phyloP scores from a whole-genome alignment of 35 echinoderm and acorn worm species.

The Lytechinus pictus region DNA sequence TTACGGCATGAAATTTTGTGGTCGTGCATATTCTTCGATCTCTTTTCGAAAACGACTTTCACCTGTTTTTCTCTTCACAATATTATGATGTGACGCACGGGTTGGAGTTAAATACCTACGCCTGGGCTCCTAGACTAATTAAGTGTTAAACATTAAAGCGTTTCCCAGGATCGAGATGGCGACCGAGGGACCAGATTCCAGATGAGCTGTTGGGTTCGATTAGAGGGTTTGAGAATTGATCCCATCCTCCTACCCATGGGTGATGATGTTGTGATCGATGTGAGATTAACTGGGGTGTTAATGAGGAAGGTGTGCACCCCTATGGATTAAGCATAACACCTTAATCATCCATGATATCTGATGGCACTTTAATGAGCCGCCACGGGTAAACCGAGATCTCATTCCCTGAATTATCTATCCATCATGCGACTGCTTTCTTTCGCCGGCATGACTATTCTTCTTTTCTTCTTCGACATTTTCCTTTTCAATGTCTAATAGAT shows the following conservation, averaged over 20 bases:
- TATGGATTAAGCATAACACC: background rate
- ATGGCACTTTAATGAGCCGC: slow-evolving; percentile 9
- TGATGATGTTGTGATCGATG: background rate
- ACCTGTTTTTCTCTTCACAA: slow-evolving; percentile 1
- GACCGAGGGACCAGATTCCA: too few relatives aligned
- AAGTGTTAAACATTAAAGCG: background rate
- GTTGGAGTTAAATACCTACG: background rate
- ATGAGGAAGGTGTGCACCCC: background rate
- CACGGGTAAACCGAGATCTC: background rate
- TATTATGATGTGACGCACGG: background rate
- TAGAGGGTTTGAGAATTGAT: too few relatives aligned
- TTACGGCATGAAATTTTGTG: background rate
- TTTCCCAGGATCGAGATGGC: too few relatives aligned
- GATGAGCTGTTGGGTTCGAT: too few relatives aligned
- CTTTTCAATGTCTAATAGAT: too few relatives aligned
- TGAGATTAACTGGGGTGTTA: background rate
- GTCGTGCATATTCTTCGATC: background rate
- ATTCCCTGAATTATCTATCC: background rate
- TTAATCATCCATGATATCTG: background rate
- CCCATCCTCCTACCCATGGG: background rate
- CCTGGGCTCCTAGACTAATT: background rate
- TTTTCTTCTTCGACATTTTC: background rate
- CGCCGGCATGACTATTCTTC: background rate
- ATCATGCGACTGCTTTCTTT: background rate
- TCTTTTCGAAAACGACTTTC: background rate